Evolutionary conservation across 2,888 invertebrate species (phyloP).

Genomic region (Drosophila percnosoma): DNA sequence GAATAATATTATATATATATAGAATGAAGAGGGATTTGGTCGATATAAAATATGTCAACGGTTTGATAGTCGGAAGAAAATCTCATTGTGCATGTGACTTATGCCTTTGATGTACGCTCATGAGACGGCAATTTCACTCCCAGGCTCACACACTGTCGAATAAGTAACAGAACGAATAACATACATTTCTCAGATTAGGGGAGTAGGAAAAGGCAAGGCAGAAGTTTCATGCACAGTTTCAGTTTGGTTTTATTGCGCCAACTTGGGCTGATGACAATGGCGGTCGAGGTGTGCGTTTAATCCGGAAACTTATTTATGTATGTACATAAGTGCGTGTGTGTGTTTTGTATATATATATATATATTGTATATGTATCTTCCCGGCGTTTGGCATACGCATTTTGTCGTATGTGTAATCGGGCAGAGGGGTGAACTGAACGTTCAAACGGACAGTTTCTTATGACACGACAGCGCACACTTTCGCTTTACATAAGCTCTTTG

Average conservation of each 20-base stretch:
- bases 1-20: neutral
- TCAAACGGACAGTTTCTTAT: constrained; percentile 67
- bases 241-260: constrained; percentile 71
- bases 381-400: constrained; percentile 76
- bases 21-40: neutral
- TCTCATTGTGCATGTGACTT: constrained; percentile 25
- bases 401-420: constrained; percentile 65
- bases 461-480: constrained; percentile 73
- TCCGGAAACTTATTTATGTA: constrained; percentile 80
- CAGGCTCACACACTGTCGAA: constrained; percentile 2
- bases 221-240: constrained; percentile 64
- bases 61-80: constrained; percentile 15
- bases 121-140: constrained; percentile 30
- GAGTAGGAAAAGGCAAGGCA: constrained; percentile 18
- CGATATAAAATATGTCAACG: constrained; percentile 8
- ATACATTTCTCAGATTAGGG: constrained; percentile 31
- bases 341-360: neutral
- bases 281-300: constrained; percentile 68
- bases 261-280: constrained; percentile 66
- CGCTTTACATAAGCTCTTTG: constrained; percentile 75
- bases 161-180: constrained; percentile 28
- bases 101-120: constrained; percentile 36
- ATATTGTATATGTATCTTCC: constrained; percentile 51
- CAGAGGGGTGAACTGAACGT: constrained; percentile 17
- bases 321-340: constrained; percentile 40